phyloP scores from a whole-genome alignment of 37 sponge, comb jelly and placozoan genomes.

The Oopsacas minuta region DNA sequence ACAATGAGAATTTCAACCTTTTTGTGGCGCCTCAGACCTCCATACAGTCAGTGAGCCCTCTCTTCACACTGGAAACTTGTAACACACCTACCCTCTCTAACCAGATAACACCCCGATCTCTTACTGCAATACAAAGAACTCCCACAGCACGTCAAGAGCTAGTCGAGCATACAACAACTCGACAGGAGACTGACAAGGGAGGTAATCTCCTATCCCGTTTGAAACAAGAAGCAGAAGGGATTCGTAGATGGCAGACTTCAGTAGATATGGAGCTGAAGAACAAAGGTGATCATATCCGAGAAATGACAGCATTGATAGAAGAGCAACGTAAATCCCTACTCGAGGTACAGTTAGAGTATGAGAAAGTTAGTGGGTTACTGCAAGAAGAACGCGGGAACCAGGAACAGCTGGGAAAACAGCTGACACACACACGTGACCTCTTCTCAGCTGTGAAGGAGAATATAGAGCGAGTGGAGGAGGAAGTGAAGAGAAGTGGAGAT shows the following conservation, averaged over 20 bases:
- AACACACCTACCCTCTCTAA: background rate
- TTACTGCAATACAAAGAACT: background rate
- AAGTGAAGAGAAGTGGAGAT: background rate
- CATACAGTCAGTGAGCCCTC: background rate
- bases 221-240: conserved; percentile 86
- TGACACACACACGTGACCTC: conserved; percentile 48
- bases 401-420: conserved; percentile 19
- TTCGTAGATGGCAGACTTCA: conserved; percentile 79
- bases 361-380: background rate
- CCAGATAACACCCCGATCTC: background rate
- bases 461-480: conserved; percentile 33
- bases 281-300: conserved; percentile 30
- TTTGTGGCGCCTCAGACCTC: background rate
- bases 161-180: background rate
- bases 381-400: conserved; percentile 28
- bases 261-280: conserved; percentile 67
- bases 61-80: background rate
- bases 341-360: conserved; percentile 28
- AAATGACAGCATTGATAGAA: conserved; percentile 19
- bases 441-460: conserved; percentile 72
- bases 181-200: background rate
- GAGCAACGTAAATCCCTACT: conserved; percentile 27
- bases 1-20: background rate
- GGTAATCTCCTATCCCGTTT: conserved; percentile 48
- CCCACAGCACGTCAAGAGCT: background rate